Conservation (phyloP, 1,140 invertebrate genomes). For the Zophobas atratus region DNA sequence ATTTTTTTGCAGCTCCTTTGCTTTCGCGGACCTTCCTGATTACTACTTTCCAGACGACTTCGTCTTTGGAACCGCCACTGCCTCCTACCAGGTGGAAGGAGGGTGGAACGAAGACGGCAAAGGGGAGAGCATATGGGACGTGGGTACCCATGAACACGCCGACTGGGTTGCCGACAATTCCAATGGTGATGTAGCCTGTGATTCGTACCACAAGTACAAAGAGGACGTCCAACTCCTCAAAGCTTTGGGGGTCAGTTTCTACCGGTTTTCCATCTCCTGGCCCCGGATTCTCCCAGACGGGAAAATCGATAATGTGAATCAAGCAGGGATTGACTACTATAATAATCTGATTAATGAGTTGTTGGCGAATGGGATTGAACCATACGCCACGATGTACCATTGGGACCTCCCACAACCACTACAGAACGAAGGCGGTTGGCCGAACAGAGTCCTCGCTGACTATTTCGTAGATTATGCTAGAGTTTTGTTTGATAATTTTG, state of each 20-base stretch:
- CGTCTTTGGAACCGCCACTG: too few relatives aligned
- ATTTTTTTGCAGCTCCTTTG: neutral
- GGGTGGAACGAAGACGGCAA: too few relatives aligned
- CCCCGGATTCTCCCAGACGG: slow-evolving; percentile 72
- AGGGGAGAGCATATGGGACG: too few relatives aligned
- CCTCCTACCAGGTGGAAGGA: too few relatives aligned
- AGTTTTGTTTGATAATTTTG: slow-evolving; percentile 69
- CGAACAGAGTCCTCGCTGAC: slow-evolving; percentile 62
- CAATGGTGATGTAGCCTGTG: slow-evolving; percentile 71
- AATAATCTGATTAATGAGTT: slow-evolving; percentile 70
- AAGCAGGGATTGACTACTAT: slow-evolving; percentile 72
- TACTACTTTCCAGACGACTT: slow-evolving; percentile 59
- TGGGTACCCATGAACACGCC: slow-evolving; percentile 57
- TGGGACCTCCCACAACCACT: slow-evolving; percentile 71
- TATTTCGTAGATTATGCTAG: slow-evolving; percentile 65
- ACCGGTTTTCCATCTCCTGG: slow-evolving; percentile 78
- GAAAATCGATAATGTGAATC: slow-evolving; percentile 69
- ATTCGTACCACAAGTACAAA: slow-evolving; percentile 70
- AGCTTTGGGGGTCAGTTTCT: slow-evolving; percentile 70
- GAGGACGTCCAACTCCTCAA: slow-evolving; percentile 70
- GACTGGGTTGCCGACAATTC: slow-evolving; percentile 65
- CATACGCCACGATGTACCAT: slow-evolving; percentile 77
- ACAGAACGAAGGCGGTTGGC: slow-evolving; percentile 71
- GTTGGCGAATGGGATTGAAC: slow-evolving; percentile 68
- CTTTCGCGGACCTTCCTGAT: slow-evolving; percentile 16